phyloP scores from a whole-genome alignment of 2,888 invertebrate genomes.

The Nemoura dubitans region DNA sequence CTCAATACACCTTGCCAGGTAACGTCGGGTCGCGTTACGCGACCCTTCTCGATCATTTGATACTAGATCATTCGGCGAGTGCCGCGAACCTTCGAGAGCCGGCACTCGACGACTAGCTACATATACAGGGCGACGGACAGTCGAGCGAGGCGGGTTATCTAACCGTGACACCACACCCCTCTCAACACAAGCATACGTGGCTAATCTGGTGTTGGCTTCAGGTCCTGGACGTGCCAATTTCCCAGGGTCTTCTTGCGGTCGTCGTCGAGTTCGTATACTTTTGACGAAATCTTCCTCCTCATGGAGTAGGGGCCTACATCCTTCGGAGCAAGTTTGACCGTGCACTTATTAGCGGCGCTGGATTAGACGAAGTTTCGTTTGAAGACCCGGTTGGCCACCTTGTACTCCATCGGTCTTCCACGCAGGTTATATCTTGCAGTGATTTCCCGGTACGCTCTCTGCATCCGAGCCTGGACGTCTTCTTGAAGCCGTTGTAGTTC shows the following conservation, averaged over 20 bases:
- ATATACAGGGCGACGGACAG: too few relatives aligned
- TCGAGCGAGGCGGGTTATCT: too few relatives aligned
- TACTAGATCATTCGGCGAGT: too few relatives aligned
- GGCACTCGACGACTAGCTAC: too few relatives aligned
- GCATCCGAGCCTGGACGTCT: too few relatives aligned
- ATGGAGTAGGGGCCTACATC: slow-evolving; percentile 51
- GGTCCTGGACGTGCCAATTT: background rate
- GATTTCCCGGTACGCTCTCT: background rate
- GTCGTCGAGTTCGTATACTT: slow-evolving; percentile 26
- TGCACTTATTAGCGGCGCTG: slow-evolving; percentile 49
- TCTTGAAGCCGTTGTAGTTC: background rate
- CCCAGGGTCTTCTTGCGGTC: background rate
- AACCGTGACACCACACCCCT: too few relatives aligned
- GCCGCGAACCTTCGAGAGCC: too few relatives aligned
- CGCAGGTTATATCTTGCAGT: slow-evolving; percentile 16
- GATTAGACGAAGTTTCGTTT: slow-evolving; percentile 33
- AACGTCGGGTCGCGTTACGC: too few relatives aligned
- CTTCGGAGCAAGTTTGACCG: slow-evolving; percentile 53
- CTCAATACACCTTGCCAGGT: too few relatives aligned
- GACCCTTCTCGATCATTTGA: too few relatives aligned
- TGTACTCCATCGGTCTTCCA: background rate
- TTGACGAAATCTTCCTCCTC: background rate
- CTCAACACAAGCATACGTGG: too few relatives aligned
- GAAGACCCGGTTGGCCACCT: background rate
- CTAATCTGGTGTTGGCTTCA: background rate